Percentiles rank a stretch among this genome's conserved stretches.
Conservation (phyloP, 2,113 vertebrate genomes). For the Solenodon paradoxus region DNA sequence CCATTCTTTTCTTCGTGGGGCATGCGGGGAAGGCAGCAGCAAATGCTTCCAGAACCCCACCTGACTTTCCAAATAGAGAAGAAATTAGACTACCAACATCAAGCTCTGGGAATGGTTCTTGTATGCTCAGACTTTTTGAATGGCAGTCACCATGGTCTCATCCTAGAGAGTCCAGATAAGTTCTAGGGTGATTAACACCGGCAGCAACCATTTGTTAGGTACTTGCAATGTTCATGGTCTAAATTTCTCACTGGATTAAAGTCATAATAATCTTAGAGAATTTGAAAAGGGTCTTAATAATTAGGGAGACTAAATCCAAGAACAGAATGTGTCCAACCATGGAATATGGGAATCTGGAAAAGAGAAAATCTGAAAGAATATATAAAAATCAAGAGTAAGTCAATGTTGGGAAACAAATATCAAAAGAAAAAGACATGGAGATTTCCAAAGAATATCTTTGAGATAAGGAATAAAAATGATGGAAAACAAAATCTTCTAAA, state of each 20-base stretch:
- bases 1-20: not conserved
- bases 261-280: not conserved
- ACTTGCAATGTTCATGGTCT: not conserved
- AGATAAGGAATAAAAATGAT: not conserved
- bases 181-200: not conserved
- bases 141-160: not conserved
- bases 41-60: not conserved
- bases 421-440: not conserved
- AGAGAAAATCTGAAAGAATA: not conserved
- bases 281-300: not conserved
- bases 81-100: not conserved
- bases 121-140: not conserved
- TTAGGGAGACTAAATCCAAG: not conserved
- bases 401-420: not conserved
- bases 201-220: not conserved
- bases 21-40: too few species aligned
- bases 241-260: not conserved
- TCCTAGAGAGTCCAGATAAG: not conserved
- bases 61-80: not conserved
- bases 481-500: not conserved
- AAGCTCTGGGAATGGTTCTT: not conserved
- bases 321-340: not conserved
- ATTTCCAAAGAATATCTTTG: not conserved
- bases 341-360: not conserved
- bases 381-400: not conserved